Conservation (phyloP, 2,888 invertebrate species). For the Habrosyne pyritoides region DNA sequence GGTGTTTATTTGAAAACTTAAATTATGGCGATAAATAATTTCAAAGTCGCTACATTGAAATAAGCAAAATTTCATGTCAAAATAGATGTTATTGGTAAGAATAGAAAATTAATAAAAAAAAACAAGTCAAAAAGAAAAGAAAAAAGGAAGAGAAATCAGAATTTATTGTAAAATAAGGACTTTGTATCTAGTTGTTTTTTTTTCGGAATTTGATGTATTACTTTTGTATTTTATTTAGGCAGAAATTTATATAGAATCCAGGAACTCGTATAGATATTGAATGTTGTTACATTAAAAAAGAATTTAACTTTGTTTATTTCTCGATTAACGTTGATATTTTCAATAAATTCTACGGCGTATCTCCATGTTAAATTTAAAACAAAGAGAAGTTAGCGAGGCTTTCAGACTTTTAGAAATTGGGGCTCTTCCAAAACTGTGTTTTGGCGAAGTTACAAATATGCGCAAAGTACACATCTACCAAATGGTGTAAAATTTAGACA, state of each 20-base stretch:
- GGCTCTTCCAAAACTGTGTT: not conserved
- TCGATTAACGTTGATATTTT: not conserved
- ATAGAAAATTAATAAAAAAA: too few species aligned
- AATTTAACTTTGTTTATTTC: not conserved
- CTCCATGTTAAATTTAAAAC: not conserved
- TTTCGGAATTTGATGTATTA: too few species aligned
- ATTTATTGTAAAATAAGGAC: too few species aligned
- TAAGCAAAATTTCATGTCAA: not conserved
- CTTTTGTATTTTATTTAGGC: too few species aligned
- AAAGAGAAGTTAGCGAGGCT: not conserved
- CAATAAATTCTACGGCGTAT: not conserved
- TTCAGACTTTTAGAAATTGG: not conserved
- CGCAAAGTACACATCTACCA: too few species aligned
- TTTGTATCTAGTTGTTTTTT: too few species aligned
- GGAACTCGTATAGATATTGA: not conserved
- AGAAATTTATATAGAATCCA: too few species aligned
- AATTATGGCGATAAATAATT: too few species aligned
- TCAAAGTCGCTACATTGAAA: not conserved
- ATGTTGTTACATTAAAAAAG: not conserved
- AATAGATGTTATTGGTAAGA: too few species aligned
- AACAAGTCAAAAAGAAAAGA: not conserved
- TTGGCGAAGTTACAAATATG: too few species aligned
- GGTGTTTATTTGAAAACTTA: too few species aligned
- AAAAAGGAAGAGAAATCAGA: not conserved
- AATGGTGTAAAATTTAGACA: too few species aligned